Percentiles rank a stretch among this genome's conserved stretches.
Conservation (phyloP, 2,888 invertebrate species). For the Eumacrocentrus americanus region DNA sequence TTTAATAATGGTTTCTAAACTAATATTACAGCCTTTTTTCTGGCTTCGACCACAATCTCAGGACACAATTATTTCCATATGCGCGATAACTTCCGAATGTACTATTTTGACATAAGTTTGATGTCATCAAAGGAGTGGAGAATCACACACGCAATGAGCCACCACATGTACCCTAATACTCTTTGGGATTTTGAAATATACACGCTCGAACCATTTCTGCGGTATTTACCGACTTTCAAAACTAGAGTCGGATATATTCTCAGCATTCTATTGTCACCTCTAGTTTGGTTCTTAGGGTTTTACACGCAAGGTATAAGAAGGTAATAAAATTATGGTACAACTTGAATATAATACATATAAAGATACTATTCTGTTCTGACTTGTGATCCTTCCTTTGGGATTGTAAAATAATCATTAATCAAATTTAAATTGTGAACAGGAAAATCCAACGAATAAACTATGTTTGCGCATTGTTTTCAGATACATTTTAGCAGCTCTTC, state of each 20-base stretch:
- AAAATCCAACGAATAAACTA: no score
- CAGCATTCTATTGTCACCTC: conserved; percentile 51
- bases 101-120: conserved; percentile 73
- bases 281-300: conserved; percentile 60
- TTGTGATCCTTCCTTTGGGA: no score
- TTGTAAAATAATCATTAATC: no score
- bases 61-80: conserved; percentile 82
- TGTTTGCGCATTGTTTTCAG: no score
- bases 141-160: conserved; percentile 77
- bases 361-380: no score
- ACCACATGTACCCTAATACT: conserved; percentile 81
- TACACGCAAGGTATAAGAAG: conserved; percentile 59
- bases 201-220: conserved; percentile 70
- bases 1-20: neutral
- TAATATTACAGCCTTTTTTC: conserved; percentile 67
- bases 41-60: conserved; percentile 68
- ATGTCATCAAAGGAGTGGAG: conserved; percentile 76
- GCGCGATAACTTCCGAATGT: conserved; percentile 79
- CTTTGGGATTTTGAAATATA: conserved; percentile 76
- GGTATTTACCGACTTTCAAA: conserved; percentile 70
- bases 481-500: neutral
- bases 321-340: no score
- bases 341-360: no score
- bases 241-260: conserved; percentile 41
- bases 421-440: no score